Percentiles rank a stretch among this genome's conserved stretches.
Conservation (phyloP, 2,888 invertebrate genomes). For the Nineta flava region DNA sequence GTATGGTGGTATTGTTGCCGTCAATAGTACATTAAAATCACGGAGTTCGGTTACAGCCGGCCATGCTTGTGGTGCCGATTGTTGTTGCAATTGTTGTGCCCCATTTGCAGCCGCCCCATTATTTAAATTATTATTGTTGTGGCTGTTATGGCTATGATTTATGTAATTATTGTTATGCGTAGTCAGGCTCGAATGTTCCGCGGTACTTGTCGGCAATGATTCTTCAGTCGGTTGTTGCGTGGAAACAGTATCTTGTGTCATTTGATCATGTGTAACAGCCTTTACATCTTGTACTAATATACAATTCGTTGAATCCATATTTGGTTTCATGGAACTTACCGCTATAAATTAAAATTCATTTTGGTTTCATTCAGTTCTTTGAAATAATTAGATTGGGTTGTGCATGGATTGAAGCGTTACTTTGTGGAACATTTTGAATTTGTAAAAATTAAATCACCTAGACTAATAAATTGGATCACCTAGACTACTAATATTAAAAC, state of each 20-base stretch:
- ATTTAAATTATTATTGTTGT: conserved; percentile 46
- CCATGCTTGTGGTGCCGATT: conserved; percentile 63
- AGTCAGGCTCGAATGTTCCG: conserved; percentile 45
- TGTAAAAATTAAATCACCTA: neutral
- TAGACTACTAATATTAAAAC: too few species aligned
- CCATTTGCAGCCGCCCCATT: conserved; percentile 36
- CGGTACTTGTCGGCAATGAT: conserved; percentile 55
- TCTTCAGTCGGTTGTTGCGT: conserved; percentile 61
- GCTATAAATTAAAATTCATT: conserved; percentile 39
- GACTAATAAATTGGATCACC: too few species aligned
- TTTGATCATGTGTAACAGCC: conserved; percentile 76
- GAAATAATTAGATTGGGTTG: too few species aligned
- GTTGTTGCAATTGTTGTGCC: conserved; percentile 51
- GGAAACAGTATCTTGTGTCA: conserved; percentile 56
- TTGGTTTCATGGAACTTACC: conserved; percentile 79
- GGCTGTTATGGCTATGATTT: conserved; percentile 45
- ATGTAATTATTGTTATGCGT: conserved; percentile 34
- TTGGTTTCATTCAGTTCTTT: too few species aligned
- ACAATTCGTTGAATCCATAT: conserved; percentile 77
- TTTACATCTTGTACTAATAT: conserved; percentile 79
- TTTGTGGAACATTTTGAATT: too few species aligned
- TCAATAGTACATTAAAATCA: conserved; percentile 70
- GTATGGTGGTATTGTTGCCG: conserved; percentile 74
- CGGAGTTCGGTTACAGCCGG: conserved; percentile 62
- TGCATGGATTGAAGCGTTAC: too few species aligned